Conservation (phyloP, 2,113 vertebrate genomes). For the Numida meleagris region DNA sequence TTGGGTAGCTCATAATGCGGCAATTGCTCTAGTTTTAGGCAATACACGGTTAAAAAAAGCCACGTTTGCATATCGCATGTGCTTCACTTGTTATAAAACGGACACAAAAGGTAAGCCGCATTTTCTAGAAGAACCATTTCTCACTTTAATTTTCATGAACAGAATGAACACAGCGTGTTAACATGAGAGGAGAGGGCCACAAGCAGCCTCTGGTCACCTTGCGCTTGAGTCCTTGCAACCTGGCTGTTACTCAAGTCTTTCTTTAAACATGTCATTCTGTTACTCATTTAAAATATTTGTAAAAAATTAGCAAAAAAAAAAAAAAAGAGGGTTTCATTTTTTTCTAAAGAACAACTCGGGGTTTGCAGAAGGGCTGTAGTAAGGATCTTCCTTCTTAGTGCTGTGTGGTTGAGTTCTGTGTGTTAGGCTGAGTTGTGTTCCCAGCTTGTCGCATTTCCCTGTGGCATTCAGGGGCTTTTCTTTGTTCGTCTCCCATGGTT, state of each 20-base stretch:
- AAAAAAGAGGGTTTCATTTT: neutral
- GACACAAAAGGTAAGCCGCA: neutral
- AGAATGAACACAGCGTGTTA: neutral
- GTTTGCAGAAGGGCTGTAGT: neutral
- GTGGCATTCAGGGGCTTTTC: neutral
- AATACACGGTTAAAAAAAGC: neutral
- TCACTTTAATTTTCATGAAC: neutral
- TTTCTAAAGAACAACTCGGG: neutral
- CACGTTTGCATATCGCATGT: neutral
- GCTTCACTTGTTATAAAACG: conserved; percentile 7
- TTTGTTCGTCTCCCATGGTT: conserved; percentile 25
- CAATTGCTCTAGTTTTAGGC: conserved; percentile 62
- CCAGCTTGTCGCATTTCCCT: neutral
- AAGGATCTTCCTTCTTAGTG: neutral
- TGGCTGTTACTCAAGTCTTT: neutral
- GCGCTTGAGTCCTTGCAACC: neutral
- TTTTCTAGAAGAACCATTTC: neutral
- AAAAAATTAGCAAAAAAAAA: neutral
- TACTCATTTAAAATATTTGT: conserved; percentile 9
- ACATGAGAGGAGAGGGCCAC: neutral
- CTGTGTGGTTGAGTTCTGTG: conserved; percentile 15
- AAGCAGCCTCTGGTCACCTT: neutral
- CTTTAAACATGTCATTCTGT: neutral
- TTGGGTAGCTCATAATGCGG: conserved; percentile 57
- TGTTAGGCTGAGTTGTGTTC: conserved; percentile 22